Evolutionary conservation across 2,797 vertebrate species (phyloP).

Genomic region (Anguilla anguilla): DNA sequence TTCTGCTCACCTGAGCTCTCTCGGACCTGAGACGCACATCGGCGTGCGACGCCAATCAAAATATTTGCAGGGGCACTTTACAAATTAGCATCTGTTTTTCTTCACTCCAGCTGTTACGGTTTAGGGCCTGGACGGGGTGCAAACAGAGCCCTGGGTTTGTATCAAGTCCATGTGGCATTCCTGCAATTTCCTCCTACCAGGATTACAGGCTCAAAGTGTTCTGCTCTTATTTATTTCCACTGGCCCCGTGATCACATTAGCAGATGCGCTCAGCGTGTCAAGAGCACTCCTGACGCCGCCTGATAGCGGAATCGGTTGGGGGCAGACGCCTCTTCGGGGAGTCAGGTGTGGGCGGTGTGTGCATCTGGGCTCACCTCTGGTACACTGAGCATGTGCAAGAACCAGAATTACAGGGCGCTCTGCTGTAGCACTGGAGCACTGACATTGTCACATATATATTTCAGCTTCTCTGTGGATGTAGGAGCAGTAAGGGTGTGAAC

Average conservation of each 20-base stretch:
- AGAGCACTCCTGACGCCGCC: not conserved
- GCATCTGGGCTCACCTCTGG: not conserved
- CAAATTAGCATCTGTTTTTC: not conserved
- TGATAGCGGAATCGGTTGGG: not conserved
- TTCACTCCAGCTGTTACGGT: slow-evolving; percentile 79
- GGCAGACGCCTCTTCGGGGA: not conserved
- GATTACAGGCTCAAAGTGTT: slow-evolving; percentile 82
- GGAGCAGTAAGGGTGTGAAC: no score
- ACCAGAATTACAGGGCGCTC: not conserved
- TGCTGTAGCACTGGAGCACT: no score
- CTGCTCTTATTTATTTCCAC: slow-evolving; percentile 79
- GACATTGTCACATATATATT: no score
- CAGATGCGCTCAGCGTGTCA: not conserved
- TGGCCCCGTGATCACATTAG: slow-evolving; percentile 79
- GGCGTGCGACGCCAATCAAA: not conserved
- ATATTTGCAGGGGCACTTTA: slow-evolving; percentile 14
- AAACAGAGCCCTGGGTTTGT: slow-evolving; percentile 80
- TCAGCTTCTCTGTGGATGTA: no score
- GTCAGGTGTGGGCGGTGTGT: not conserved
- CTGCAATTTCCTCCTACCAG: slow-evolving; percentile 95
- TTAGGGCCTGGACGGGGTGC: slow-evolving; percentile 57
- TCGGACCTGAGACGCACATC: not conserved
- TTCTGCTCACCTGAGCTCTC: not conserved
- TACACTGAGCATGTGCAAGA: not conserved
- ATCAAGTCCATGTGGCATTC: slow-evolving; percentile 87